phyloP scores from a whole-genome alignment of 2,888 invertebrate species.

The Acanthosepion pharaonis region DNA sequence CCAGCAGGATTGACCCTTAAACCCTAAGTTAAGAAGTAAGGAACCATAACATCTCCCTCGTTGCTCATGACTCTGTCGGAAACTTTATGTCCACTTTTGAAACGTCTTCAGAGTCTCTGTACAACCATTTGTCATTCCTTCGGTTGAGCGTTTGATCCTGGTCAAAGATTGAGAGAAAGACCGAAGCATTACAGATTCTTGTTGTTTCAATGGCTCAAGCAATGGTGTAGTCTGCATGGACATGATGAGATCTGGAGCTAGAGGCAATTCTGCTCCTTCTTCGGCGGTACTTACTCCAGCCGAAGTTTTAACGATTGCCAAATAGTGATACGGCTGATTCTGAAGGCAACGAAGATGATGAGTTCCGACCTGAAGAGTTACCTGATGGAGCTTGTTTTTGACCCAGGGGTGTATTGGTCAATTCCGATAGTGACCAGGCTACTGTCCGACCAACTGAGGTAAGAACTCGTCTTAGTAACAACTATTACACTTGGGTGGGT shows the following conservation, averaged over 20 bases:
- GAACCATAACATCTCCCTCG: no score
- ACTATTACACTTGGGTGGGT: neutral
- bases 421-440: constrained; percentile 54
- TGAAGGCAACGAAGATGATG: constrained; percentile 48
- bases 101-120: no score
- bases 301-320: constrained; percentile 42
- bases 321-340: neutral
- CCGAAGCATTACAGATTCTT: no score
- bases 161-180: no score
- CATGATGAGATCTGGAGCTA: constrained; percentile 55
- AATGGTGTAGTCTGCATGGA: constrained; percentile 37
- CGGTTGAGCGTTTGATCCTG: no score
- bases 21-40: no score
- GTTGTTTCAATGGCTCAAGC: neutral
- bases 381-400: constrained; percentile 66
- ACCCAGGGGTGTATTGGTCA: constrained; percentile 57
- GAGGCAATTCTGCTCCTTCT: constrained; percentile 47
- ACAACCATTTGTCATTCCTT: no score
- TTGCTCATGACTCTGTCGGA: no score
- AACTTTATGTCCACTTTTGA: no score
- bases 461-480: constrained; percentile 36
- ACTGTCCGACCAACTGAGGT: constrained; percentile 64
- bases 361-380: constrained; percentile 60
- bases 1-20: no score
- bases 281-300: constrained; percentile 50